Evolutionary conservation across 1,140 invertebrate species (phyloP).

Genomic region (Cyclargus thomasi): DNA sequence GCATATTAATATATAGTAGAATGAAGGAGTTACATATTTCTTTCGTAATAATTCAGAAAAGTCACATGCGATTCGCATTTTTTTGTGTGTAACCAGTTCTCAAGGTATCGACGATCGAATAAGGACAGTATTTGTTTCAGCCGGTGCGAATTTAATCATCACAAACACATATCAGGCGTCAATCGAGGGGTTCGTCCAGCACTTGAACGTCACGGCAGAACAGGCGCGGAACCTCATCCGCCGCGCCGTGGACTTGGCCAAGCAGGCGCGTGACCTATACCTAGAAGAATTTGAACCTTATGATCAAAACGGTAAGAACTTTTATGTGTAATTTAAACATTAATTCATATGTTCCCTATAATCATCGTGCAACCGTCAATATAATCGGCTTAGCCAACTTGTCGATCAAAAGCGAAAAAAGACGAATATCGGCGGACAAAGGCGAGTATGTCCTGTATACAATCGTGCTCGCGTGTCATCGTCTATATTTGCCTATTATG

Average conservation of each 20-base stretch:
- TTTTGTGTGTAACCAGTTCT: too few relatives aligned
- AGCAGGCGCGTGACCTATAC: conserved; percentile 77
- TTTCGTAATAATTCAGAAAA: too few relatives aligned
- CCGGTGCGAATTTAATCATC: conserved; percentile 88
- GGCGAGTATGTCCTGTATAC: too few relatives aligned
- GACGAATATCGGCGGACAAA: too few relatives aligned
- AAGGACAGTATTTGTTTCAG: conserved; percentile 55
- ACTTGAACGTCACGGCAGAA: conserved; percentile 78
- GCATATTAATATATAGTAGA: too few relatives aligned
- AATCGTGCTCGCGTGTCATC: too few relatives aligned
- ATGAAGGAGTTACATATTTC: too few relatives aligned
- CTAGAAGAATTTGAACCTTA: conserved; percentile 73
- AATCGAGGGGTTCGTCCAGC: conserved; percentile 83
- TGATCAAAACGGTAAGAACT: conserved; percentile 51
- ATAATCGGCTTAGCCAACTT: too few relatives aligned
- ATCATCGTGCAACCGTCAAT: not conserved
- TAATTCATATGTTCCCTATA: not conserved
- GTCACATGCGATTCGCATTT: too few relatives aligned
- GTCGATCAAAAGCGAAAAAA: too few relatives aligned
- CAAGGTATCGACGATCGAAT: not conserved
- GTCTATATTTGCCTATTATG: too few relatives aligned
- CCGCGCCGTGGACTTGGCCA: conserved; percentile 81
- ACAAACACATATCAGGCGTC: conserved; percentile 94
- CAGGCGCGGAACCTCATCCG: conserved; percentile 82
- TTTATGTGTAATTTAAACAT: not conserved